Conservation (phyloP, 2,888 invertebrate species). For the Amblyjoppa proteus region DNA sequence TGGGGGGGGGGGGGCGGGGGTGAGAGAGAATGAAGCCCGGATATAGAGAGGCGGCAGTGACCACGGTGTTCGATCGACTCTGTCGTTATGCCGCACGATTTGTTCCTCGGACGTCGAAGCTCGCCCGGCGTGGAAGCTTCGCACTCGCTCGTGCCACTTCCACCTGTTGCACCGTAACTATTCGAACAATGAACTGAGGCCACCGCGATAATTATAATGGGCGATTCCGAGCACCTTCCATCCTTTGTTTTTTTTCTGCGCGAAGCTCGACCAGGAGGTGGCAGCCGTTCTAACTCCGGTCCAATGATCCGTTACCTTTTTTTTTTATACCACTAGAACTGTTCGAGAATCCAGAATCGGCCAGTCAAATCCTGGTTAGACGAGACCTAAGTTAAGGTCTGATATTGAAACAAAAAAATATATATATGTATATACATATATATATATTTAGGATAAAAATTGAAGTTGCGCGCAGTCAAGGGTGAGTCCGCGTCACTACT, state of each 20-base stretch:
- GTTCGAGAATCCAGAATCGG: background rate
- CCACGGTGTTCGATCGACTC: constrained; percentile 70
- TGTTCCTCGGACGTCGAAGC: constrained; percentile 72
- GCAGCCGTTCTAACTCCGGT: constrained; percentile 12
- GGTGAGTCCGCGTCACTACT: too few relatives aligned
- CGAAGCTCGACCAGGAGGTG: background rate
- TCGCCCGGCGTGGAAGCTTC: constrained; percentile 55
- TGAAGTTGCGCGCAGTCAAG: too few relatives aligned
- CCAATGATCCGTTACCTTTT: background rate
- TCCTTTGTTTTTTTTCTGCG: constrained; percentile 19
- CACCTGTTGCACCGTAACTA: constrained; percentile 77
- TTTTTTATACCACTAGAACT: background rate
- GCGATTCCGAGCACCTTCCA: constrained; percentile 67
- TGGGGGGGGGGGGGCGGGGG: background rate
- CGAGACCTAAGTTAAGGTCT: too few relatives aligned
- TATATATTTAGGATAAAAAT: too few relatives aligned
- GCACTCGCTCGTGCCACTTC: constrained; percentile 51
- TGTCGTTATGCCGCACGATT: constrained; percentile 80
- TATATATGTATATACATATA: too few relatives aligned
- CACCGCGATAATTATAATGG: constrained; percentile 77
- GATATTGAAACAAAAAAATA: too few relatives aligned
- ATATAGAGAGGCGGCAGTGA: constrained; percentile 19
- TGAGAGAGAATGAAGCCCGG: constrained; percentile 2
- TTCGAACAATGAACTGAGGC: constrained; percentile 60
- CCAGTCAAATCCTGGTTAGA: too few relatives aligned